These are phyloP conservation scores for Porites divaricata DNA, from an alignment of 92 coral and sea anemone genomes.

Conservation along the genomic window DNA sequence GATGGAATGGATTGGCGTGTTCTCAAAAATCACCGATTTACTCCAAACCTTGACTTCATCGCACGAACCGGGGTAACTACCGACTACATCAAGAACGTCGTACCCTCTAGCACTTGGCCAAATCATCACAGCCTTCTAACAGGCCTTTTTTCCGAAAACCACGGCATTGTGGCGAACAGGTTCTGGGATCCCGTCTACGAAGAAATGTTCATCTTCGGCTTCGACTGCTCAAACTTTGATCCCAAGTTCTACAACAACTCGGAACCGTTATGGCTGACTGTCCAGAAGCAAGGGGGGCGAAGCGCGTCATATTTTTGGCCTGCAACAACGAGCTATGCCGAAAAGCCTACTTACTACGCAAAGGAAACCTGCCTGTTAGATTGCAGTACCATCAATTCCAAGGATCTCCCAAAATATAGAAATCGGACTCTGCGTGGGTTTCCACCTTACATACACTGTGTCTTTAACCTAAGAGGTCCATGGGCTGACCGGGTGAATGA, in stretches of 20 bases:
- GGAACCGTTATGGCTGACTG: constrained; percentile 91
- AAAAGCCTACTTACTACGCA: constrained; percentile 73
- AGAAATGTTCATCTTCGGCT: constrained; percentile 66
- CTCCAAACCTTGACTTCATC: constrained; percentile 71
- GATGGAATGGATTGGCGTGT: constrained; percentile 91
- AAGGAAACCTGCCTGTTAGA: constrained; percentile 54
- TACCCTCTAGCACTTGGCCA: constrained; percentile 88
- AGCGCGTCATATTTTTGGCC: constrained; percentile 94
- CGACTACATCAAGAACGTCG: constrained; percentile 67
- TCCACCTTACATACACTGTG: constrained; percentile 77
- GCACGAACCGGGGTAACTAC: constrained; percentile 79
- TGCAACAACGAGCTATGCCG: constrained; percentile 69
- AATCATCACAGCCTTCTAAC: constrained; percentile 78
- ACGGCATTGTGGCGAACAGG: constrained; percentile 88
- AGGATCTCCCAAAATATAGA: constrained; percentile 47
- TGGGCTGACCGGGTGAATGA: constrained; percentile 70
- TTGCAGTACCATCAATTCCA: constrained; percentile 57
- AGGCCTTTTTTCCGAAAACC: constrained; percentile 90
- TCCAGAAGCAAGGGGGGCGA: constrained; percentile 82
- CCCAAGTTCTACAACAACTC: constrained; percentile 84
- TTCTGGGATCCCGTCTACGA: constrained; percentile 91
- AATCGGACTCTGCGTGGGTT: constrained; percentile 64
- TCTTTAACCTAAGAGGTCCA: constrained; percentile 51
- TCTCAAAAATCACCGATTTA: constrained; percentile 47
- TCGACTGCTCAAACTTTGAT: constrained; percentile 81